Evolutionary conservation across 2,113 vertebrate species (phyloP).

Genomic region (Clarias gariepinus): DNA sequence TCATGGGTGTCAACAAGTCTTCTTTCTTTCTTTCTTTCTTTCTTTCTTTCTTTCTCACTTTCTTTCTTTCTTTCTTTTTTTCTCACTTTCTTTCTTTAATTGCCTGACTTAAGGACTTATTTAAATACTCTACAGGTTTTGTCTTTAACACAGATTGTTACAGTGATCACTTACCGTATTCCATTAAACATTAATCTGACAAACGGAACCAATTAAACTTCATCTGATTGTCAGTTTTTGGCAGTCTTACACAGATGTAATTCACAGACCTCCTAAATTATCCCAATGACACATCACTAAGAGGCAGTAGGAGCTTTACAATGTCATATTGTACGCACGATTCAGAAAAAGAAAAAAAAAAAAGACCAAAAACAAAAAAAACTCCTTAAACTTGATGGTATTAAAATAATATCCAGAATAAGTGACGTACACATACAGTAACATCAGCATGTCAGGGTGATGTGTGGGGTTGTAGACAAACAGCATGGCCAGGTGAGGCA

Average conservation of each 20-base stretch:
- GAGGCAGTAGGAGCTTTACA: background rate
- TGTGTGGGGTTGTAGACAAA: background rate
- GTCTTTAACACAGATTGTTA: background rate
- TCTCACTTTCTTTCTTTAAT: background rate
- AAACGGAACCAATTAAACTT: conserved; percentile 4
- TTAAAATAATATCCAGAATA: background rate
- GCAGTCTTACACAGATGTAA: background rate
- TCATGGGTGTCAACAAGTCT: too few relatives aligned
- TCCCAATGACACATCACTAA: background rate
- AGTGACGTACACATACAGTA: background rate
- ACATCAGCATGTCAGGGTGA: background rate
- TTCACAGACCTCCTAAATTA: background rate
- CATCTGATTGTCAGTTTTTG: background rate
- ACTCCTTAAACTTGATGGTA: background rate
- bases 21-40: too few relatives aligned
- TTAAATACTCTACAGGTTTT: background rate
- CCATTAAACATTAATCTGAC: background rate
- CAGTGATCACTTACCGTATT: background rate
- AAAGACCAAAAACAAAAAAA: background rate
- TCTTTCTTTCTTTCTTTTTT: background rate
- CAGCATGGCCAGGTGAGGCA: background rate
- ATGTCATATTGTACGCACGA: background rate
- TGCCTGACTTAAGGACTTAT: background rate
- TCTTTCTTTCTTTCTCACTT: too few relatives aligned
- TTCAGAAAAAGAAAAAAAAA: background rate